A percentile compares a stretch with the other conserved stretches of the same genome.
Evolutionary conservation across 2,888 invertebrate genomes (phyloP).

Genomic region (Malachius bipustulatus): DNA sequence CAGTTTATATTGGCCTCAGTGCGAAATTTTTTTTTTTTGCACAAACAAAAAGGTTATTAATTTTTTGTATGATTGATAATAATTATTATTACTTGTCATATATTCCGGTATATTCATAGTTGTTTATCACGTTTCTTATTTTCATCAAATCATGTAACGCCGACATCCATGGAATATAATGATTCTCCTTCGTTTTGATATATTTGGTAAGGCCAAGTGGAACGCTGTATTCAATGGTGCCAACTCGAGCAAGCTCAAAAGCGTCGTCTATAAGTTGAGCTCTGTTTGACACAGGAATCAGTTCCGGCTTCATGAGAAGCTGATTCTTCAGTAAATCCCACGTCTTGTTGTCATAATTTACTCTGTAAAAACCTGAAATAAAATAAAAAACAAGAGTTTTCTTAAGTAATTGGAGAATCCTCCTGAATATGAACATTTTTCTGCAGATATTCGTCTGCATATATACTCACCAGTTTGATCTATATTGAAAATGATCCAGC

Average conservation of each 20-base stretch:
- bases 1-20: too few relatives aligned
- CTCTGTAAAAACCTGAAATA: slow-evolving; percentile 46
- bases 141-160: slow-evolving; percentile 46
- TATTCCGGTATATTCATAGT: slow-evolving; percentile 41
- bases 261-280: slow-evolving; percentile 66
- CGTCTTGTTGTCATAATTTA: slow-evolving; percentile 48
- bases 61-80: too few relatives aligned
- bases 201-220: slow-evolving; percentile 53
- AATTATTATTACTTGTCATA: too few relatives aligned
- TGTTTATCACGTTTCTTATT: slow-evolving; percentile 39
- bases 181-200: slow-evolving; percentile 47
- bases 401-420: slow-evolving; percentile 6
- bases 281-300: slow-evolving; percentile 47
- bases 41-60: too few relatives aligned
- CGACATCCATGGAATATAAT: slow-evolving; percentile 56
- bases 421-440: slow-evolving; percentile 7
- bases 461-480: slow-evolving; percentile 42
- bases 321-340: slow-evolving; percentile 44
- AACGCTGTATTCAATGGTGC: slow-evolving; percentile 44
- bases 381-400: too few relatives aligned
- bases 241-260: slow-evolving; percentile 50
- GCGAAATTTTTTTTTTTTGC: too few relatives aligned
- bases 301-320: slow-evolving; percentile 31
- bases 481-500: slow-evolving; percentile 51
- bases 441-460: background rate